A percentile compares a stretch with the other conserved stretches of the same genome.
Evolutionary conservation across 2,113 vertebrate species (phyloP).

Genomic region (Petaurus breviceps): DNA sequence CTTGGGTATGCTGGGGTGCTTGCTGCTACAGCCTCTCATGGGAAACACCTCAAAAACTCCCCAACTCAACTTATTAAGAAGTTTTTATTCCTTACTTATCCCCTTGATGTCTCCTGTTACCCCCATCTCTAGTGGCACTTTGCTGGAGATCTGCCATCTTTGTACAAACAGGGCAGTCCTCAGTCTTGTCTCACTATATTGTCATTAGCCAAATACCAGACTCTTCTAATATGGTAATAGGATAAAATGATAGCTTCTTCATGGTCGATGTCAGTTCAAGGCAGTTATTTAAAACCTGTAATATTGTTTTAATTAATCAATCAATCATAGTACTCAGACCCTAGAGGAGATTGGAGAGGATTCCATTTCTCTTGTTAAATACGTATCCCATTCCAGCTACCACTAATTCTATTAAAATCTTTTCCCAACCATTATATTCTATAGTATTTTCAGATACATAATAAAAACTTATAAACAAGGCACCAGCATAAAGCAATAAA

Average conservation of each 20-base stretch:
- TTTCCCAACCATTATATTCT: neutral
- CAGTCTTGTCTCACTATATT: neutral
- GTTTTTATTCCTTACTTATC: neutral
- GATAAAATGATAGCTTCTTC: neutral
- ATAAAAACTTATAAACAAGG: neutral
- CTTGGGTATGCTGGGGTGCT: too few species aligned
- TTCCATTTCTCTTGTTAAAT: neutral
- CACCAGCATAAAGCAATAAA: neutral
- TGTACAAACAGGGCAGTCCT: neutral
- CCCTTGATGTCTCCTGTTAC: neutral
- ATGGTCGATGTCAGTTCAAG: neutral
- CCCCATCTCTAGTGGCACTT: neutral
- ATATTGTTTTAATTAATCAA: neutral
- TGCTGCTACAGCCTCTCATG: neutral
- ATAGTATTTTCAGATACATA: neutral
- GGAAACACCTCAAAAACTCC: neutral
- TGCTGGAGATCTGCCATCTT: neutral
- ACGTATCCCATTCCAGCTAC: neutral
- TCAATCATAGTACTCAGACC: neutral
- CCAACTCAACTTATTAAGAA: neutral
- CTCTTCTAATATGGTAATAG: neutral
- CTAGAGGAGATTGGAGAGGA: neutral
- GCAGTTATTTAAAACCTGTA: neutral
- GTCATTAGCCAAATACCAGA: neutral
- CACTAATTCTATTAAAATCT: neutral